Evolutionary conservation across 2,797 vertebrate species (phyloP), one percentile per base, ranked within the genome.

Genomic region (Diglossa cyanea): DNA sequence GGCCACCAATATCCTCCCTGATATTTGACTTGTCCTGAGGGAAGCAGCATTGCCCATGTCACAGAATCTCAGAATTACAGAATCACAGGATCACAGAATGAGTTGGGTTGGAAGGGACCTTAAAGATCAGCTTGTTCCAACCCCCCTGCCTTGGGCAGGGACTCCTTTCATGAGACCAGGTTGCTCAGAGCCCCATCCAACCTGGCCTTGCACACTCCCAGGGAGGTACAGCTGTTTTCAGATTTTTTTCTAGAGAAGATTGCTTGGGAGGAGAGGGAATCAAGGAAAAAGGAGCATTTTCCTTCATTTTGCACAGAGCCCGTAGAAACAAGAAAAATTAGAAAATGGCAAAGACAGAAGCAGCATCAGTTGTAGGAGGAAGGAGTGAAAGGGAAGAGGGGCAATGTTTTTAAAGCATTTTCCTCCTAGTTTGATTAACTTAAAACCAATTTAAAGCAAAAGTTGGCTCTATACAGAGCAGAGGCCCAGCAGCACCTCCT

Each of bases 301-400:
- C 75, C 58, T 90, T 76, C 24, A 12, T 77, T 91, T 61, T 86
- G 42, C 31, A 71, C 19, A 63, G 37, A 89, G 42, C 19, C 10
- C 23, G n/a, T 7, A 77, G 85, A 76, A 86, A 73, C 0, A 3
- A 73, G 68, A 74, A 77, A 86, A 77, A 47, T 8, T 7, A 73
- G 37, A 80, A 84, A 87, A 82, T 5, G 21, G 57, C 57, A 53
- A 71, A 77, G 28, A 26, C 28, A 88, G 57, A 86, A 88, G 61
- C 5, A 42, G 21, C 71, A 73, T 40, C 17, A 6, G 57, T 2
- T 71, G 24, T 15, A 42, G 78, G n/a, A 87, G 24, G 54, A 74
- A 93, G n/a, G 58, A 72, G 23, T 10, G 31, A 44, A 86, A 61
- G 24, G 16, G 16, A 40, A 77, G 62, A 48, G 13, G 25, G 17